Conservation (phyloP, 35 echinoderm and acorn worm species). For the Holothuria glaberrima region DNA sequence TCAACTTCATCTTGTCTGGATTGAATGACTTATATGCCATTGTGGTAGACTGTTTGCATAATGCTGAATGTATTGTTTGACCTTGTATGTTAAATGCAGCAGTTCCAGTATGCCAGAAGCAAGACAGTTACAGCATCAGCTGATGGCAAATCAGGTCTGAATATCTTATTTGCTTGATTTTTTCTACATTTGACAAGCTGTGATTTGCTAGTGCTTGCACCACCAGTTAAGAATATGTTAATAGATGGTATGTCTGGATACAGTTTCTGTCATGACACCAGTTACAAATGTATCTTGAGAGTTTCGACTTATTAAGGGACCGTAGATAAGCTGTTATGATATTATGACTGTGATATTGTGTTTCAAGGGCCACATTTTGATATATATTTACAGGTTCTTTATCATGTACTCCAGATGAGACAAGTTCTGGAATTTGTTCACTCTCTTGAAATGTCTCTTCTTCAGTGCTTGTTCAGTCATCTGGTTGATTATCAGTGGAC, state of each 20-base stretch:
- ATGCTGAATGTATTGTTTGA: constrained; percentile 22
- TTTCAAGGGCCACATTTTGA: neutral
- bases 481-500: neutral
- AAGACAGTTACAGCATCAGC: constrained; percentile 56
- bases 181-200: neutral
- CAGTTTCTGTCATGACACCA: neutral
- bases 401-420: neutral
- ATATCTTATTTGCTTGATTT: neutral
- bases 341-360: neutral
- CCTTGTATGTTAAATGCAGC: constrained; percentile 73
- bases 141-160: constrained; percentile 7
- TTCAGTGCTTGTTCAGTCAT: no score
- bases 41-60: constrained; percentile 1
- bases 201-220: constrained; percentile 7
- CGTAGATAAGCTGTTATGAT: neutral
- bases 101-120: constrained; percentile 60
- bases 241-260: neutral
- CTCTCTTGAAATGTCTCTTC: neutral
- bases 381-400: neutral
- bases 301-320: neutral
- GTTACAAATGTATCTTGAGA: neutral
- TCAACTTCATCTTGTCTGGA: constrained; percentile 70
- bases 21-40: constrained; percentile 52
- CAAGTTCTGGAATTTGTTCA: neutral
- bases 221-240: constrained; percentile 19